A percentile compares a stretch with the other conserved stretches of the same genome.
phyloP scores from a whole-genome alignment of 2,797 vertebrate species.

The Mus minutoides region DNA sequence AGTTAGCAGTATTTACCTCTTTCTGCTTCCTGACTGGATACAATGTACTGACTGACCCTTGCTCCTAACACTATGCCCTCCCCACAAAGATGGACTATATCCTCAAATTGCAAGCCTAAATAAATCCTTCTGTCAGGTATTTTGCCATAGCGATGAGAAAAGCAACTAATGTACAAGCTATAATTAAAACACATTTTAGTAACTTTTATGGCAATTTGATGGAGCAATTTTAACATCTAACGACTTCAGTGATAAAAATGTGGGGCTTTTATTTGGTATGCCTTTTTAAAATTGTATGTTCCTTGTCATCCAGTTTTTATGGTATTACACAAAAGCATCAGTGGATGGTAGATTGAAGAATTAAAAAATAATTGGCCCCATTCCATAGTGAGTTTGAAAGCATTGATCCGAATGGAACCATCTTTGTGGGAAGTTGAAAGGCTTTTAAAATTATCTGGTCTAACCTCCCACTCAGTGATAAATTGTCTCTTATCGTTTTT shows the following conservation, averaged over 20 bases:
- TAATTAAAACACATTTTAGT: slow-evolving; percentile 49
- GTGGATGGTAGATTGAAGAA: neutral
- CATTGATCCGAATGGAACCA: neutral
- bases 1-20: neutral
- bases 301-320: neutral
- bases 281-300: slow-evolving; percentile 22
- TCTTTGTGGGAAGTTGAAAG: neutral
- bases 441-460: slow-evolving; percentile 22
- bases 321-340: slow-evolving; percentile 42
- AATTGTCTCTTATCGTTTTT: slow-evolving; percentile 28
- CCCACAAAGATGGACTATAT: neutral
- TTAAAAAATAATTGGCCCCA: slow-evolving; percentile 6
- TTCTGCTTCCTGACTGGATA: neutral
- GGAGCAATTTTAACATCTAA: slow-evolving; percentile 13
- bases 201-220: neutral
- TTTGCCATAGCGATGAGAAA: neutral
- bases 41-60: neutral
- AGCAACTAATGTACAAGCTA: neutral
- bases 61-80: neutral
- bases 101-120: neutral
- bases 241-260: neutral
- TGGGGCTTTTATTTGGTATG: slow-evolving; percentile 26
- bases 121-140: neutral
- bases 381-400: slow-evolving; percentile 30
- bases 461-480: neutral